These are phyloP conservation scores for Momotus momota DNA, from an alignment of 2,797 vertebrate species.

Conservation along the genomic window DNA sequence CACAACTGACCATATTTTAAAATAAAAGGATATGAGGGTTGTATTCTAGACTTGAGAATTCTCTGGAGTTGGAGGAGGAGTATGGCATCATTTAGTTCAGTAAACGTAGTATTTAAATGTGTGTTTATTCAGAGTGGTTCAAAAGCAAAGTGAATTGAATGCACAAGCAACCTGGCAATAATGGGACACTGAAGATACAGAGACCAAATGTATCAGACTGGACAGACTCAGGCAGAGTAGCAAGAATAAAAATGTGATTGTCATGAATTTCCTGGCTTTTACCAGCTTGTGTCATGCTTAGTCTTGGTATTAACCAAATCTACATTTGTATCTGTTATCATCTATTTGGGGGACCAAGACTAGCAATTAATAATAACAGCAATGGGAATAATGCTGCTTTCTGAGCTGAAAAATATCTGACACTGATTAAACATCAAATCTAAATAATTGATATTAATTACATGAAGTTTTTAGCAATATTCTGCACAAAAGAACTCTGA, in stretches of 20 bases:
- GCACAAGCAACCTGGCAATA: neutral
- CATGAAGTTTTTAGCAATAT: conserved; percentile 69
- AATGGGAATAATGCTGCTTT: conserved; percentile 44
- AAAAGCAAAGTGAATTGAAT: neutral
- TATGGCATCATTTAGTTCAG: neutral
- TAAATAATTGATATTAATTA: conserved; percentile 77
- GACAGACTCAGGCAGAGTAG: neutral
- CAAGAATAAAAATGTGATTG: neutral
- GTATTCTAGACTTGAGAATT: neutral
- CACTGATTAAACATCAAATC: conserved; percentile 70
- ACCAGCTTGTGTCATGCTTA: neutral
- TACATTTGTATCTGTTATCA: conserved; percentile 47
- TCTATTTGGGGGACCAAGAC: conserved; percentile 43
- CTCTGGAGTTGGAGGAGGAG: neutral
- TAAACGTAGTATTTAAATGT: neutral
- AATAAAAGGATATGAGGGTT: neutral
- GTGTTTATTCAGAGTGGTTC: neutral
- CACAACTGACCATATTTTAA: neutral
- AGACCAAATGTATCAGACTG: conserved; percentile 2
- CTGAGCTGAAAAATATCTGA: conserved; percentile 59
- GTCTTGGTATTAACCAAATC: conserved; percentile 22
- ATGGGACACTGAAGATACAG: neutral
- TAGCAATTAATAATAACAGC: conserved; percentile 52
- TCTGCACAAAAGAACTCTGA: conserved; percentile 65
- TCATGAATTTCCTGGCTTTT: conserved; percentile 6